phyloP scores from a whole-genome alignment of 2,113 vertebrate genomes.

The Tangachromis dhanisi region DNA sequence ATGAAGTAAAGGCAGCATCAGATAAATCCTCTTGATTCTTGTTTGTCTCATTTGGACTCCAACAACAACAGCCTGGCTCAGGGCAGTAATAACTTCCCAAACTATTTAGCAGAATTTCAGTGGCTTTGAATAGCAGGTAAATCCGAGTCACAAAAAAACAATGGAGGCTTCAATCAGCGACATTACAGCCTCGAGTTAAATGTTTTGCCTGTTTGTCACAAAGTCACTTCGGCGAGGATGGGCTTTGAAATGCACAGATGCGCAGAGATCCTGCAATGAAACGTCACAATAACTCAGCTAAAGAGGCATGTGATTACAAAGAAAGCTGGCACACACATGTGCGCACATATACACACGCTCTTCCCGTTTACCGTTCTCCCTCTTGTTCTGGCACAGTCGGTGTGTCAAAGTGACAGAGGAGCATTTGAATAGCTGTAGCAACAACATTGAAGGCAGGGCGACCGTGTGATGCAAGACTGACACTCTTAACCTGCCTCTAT shows the following conservation, averaged over 20 bases:
- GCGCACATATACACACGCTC: not conserved
- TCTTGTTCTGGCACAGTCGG: not conserved
- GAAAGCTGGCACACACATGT: not conserved
- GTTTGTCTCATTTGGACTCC: not conserved
- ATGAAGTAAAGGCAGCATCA: not conserved
- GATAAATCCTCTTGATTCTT: not conserved
- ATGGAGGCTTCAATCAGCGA: not conserved
- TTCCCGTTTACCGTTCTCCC: not conserved
- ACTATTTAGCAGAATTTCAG: constrained; percentile 32
- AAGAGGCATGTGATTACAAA: not conserved
- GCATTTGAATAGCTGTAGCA: constrained; percentile 43
- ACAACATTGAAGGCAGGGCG: constrained; percentile 53
- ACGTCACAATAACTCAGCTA: not conserved
- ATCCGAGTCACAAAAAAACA: not conserved
- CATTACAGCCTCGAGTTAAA: constrained; percentile 18
- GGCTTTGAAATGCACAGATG: not conserved
- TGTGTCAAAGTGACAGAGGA: constrained; percentile 45
- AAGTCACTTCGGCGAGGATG: not conserved
- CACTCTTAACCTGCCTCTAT: constrained; percentile 50
- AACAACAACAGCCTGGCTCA: not conserved
- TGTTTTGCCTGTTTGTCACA: constrained; percentile 18
- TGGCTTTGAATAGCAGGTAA: constrained; percentile 11
- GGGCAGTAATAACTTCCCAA: constrained; percentile 23
- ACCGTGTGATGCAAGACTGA: constrained; percentile 35
- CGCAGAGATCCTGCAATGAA: not conserved